Conservation (phyloP, 2,888 invertebrate genomes). For the Sylvicola cinctus region DNA sequence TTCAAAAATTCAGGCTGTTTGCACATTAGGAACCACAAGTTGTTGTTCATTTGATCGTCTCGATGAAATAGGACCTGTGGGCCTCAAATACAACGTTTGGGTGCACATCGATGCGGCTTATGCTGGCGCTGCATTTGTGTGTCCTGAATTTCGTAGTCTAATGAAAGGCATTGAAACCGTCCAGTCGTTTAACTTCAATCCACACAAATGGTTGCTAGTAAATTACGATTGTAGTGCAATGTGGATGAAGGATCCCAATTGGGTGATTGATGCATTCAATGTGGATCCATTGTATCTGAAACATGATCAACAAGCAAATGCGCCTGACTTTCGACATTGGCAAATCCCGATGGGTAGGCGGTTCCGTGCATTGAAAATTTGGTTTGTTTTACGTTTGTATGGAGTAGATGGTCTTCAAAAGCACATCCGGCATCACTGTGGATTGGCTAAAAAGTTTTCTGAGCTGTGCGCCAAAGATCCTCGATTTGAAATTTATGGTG, state of each 20-base stretch:
- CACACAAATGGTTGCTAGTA: slow-evolving; percentile 98
- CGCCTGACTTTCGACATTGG: slow-evolving; percentile 93
- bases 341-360: slow-evolving; percentile 87
- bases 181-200: slow-evolving; percentile 96
- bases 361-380: slow-evolving; percentile 80
- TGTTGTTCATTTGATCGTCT: slow-evolving; percentile 85
- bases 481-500: slow-evolving; percentile 74
- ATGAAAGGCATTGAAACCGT: slow-evolving; percentile 79
- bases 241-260: slow-evolving; percentile 82
- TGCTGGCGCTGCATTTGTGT: slow-evolving; percentile 90
- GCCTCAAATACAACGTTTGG: slow-evolving; percentile 60
- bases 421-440: slow-evolving; percentile 67
- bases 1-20: slow-evolving; percentile 42
- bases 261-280: slow-evolving; percentile 87
- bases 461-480: slow-evolving; percentile 49
- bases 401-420: slow-evolving; percentile 76
- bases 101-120: slow-evolving; percentile 94
- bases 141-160: slow-evolving; percentile 83
- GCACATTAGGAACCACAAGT: slow-evolving; percentile 89
- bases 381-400: slow-evolving; percentile 85
- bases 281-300: slow-evolving; percentile 94
- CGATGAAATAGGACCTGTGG: slow-evolving; percentile 79
- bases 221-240: slow-evolving; percentile 98
- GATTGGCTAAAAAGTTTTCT: slow-evolving; percentile 74
- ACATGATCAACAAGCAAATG: slow-evolving; percentile 76